These are phyloP conservation scores for Ophioderma brevispina DNA, from an alignment of 35 echinoderm and acorn worm species.

Conservation along the genomic window DNA sequence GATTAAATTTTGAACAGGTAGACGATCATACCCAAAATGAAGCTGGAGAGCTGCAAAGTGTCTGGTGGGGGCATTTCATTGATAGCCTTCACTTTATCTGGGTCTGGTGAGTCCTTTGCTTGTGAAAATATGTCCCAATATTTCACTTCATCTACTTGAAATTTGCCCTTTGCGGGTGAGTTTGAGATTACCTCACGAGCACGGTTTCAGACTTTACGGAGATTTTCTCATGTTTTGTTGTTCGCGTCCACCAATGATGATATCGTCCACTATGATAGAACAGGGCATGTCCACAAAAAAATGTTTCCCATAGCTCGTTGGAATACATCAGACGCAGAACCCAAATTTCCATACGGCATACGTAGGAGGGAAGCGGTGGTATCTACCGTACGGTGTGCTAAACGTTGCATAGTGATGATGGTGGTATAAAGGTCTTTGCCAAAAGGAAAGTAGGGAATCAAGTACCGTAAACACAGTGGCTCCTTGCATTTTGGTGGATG, in stretches of 20 bases:
- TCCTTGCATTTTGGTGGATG: slow-evolving; percentile 5
- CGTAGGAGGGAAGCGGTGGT: not conserved
- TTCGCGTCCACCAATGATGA: slow-evolving; percentile 20
- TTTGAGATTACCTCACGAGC: slow-evolving; percentile 27
- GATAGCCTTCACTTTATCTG: slow-evolving; percentile 52
- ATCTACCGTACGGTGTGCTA: slow-evolving; percentile 21
- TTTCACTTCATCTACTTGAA: slow-evolving; percentile 40
- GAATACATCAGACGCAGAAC: slow-evolving; percentile 12
- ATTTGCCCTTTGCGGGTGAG: slow-evolving; percentile 54
- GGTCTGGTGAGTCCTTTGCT: slow-evolving; percentile 22
- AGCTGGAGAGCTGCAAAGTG: slow-evolving; percentile 23
- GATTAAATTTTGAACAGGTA: slow-evolving; percentile 68
- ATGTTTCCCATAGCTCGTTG: not conserved
- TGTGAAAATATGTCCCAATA: slow-evolving; percentile 73
- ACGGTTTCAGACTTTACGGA: not conserved
- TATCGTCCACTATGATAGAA: not conserved
- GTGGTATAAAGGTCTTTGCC: slow-evolving; percentile 40
- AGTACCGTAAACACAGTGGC: slow-evolving; percentile 40
- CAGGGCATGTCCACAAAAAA: slow-evolving; percentile 12
- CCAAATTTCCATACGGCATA: too few species aligned
- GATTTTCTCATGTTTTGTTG: slow-evolving; percentile 40
- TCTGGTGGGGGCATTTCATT: slow-evolving; percentile 39
- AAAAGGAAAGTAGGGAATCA: slow-evolving; percentile 33
- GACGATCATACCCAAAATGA: slow-evolving; percentile 50
- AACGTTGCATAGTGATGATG: slow-evolving; percentile 40